Conservation (phyloP, 2,113 vertebrate species). For the Rattus norvegicus region DNA sequence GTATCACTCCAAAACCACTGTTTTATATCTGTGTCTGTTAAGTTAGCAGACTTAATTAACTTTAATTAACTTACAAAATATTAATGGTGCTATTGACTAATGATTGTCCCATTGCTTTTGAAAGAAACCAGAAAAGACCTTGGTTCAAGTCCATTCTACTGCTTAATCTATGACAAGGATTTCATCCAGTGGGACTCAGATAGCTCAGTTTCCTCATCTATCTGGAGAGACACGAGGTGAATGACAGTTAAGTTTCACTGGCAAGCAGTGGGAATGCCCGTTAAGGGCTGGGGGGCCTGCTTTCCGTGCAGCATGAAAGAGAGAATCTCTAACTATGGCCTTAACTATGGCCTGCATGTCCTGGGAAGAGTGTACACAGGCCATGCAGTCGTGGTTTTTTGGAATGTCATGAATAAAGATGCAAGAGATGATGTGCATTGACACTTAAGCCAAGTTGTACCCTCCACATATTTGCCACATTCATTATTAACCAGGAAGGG, state of each 20-base stretch:
- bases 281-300: background rate
- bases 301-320: background rate
- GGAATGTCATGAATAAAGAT: background rate
- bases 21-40: background rate
- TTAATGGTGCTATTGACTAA: background rate
- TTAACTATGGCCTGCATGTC: background rate
- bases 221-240: background rate
- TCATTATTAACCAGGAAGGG: background rate
- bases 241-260: background rate
- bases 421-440: background rate
- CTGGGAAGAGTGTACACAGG: background rate
- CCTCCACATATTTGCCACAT: background rate
- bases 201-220: background rate
- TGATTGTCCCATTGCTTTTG: background rate
- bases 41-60: background rate
- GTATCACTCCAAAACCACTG: background rate
- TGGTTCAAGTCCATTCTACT: conserved; percentile 8
- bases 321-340: background rate
- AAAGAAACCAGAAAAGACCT: conserved; percentile 31
- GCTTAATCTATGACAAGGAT: background rate
- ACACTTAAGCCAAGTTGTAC: background rate
- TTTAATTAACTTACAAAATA: background rate
- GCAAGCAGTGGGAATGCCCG: background rate
- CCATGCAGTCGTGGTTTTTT: background rate
- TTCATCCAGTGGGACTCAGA: background rate